phyloP scores from a whole-genome alignment of 2,888 invertebrate species.

The Troides aeacus region DNA sequence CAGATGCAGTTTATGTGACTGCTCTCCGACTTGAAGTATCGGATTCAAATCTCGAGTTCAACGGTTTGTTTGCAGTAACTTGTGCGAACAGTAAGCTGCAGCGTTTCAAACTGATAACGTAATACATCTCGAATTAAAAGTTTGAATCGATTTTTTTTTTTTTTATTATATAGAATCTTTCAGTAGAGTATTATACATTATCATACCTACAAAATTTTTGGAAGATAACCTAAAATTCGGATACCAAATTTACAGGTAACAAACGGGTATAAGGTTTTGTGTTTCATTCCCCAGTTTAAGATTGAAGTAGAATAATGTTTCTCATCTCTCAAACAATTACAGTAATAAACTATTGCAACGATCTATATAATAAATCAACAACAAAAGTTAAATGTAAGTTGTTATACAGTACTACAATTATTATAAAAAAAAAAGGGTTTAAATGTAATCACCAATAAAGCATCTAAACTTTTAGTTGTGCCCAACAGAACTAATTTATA shows the following conservation, averaged over 20 bases:
- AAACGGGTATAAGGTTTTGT: too few species aligned
- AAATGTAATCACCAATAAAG: not conserved
- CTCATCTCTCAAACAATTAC: too few species aligned
- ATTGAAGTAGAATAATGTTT: too few species aligned
- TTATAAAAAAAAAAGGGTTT: not conserved
- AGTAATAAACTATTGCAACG: too few species aligned
- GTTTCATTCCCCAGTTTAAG: too few species aligned
- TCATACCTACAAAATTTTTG: too few species aligned
- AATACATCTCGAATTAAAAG: not conserved
- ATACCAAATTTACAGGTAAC: too few species aligned
- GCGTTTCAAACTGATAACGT: not conserved
- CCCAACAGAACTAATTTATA: conserved; percentile 13
- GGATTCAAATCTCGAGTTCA: conserved; percentile 14
- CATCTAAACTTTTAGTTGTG: not conserved
- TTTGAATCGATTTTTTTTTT: not conserved
- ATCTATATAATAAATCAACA: too few species aligned
- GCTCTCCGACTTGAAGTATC: conserved; percentile 10
- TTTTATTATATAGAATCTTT: too few species aligned
- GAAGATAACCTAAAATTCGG: too few species aligned
- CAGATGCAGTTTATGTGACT: conserved; percentile 13
- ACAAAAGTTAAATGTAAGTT: not conserved
- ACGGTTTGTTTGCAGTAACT: conserved; percentile 1
- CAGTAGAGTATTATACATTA: too few species aligned
- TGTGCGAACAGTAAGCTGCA: not conserved
- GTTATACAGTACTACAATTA: not conserved